phyloP scores from a whole-genome alignment of 2,797 vertebrate genomes.

The Gallinago nigripennis region DNA sequence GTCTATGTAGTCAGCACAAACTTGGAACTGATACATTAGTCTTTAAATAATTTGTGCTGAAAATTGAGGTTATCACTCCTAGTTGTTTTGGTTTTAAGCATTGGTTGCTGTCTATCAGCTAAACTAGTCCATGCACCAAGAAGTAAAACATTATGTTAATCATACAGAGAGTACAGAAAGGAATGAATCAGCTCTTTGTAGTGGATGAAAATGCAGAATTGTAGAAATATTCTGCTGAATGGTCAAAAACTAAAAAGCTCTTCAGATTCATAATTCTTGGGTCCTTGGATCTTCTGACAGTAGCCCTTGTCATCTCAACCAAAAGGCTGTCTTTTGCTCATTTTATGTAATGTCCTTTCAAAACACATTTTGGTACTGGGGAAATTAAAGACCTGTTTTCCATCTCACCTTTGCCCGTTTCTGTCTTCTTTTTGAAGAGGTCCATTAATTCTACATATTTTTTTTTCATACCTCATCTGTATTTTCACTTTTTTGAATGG shows the following conservation, averaged over 20 bases:
- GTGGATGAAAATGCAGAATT: neutral
- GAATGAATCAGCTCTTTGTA: neutral
- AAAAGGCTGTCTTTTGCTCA: neutral
- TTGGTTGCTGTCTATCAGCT: neutral
- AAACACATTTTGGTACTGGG: neutral
- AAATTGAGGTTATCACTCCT: conserved; percentile 26
- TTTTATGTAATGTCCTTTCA: neutral
- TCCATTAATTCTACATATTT: neutral
- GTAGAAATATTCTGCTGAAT: conserved; percentile 22
- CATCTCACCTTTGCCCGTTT: neutral
- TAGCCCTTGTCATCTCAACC: neutral
- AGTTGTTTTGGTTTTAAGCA: conserved; percentile 6
- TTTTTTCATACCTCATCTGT: neutral
- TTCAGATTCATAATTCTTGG: neutral
- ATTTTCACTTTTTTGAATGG: neutral
- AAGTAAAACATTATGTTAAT: neutral
- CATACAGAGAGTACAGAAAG: neutral
- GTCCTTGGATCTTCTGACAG: neutral
- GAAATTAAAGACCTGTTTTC: neutral
- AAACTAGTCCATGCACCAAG: neutral
- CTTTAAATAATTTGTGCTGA: conserved; percentile 20
- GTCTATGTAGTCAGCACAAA: conserved; percentile 20
- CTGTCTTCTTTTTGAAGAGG: neutral
- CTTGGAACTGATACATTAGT: neutral
- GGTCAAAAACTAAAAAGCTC: neutral